Base-by-base conservation (phyloP, 2,888 invertebrate genomes). In the Pristionchus exspectatus region DNA sequence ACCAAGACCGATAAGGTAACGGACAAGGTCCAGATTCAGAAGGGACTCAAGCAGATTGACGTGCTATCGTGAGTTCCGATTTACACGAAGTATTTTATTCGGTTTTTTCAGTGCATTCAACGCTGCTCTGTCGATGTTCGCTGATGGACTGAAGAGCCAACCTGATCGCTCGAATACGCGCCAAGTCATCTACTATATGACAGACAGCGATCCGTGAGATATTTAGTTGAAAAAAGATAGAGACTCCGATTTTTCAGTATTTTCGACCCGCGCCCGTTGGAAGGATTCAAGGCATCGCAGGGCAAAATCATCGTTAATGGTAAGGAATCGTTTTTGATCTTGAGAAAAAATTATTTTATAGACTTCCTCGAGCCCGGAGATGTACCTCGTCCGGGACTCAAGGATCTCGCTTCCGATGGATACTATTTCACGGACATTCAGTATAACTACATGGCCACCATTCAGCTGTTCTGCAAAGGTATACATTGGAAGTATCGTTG, bases 111-210 rank as follows among this genome's bases (percentile, higher is more conserved):
- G 74, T 18, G 74, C 74, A 10, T 77, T 77, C 24, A 24, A 77
- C 44, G 74, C 74, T n/a, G 74, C 74, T 24, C 74, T 38, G 0
- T 0, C 33, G 1, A 74, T 74, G 74, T 38, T 74, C 38, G 18
- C 33, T 21, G 38, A 38, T 18, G 74, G 74, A 21, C 74, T 38
- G 9, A 77, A 77, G 24, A 77, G 44, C 24, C n/a, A 30, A 5
- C 24, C 74, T 2, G 74, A 77, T 2, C 16, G 74, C 5, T 21
- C 10, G 24, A 77, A 24, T 9, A 24, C 24, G 5, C 74, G 74
- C 10, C 74, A 77, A 77, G 74, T 77, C 38, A 77, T 77, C 74
- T 77, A 77, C 74, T 77, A 77, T 44, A 44, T 77, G 44, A 77
- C 74, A 5, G 44, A 77, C 74, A 30, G 27, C 21, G 38, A 74